A percentile compares a stretch with the other conserved stretches of the same genome.
phyloP scores from a whole-genome alignment of 1,140 invertebrate genomes.

The Contarinia nasturtii region DNA sequence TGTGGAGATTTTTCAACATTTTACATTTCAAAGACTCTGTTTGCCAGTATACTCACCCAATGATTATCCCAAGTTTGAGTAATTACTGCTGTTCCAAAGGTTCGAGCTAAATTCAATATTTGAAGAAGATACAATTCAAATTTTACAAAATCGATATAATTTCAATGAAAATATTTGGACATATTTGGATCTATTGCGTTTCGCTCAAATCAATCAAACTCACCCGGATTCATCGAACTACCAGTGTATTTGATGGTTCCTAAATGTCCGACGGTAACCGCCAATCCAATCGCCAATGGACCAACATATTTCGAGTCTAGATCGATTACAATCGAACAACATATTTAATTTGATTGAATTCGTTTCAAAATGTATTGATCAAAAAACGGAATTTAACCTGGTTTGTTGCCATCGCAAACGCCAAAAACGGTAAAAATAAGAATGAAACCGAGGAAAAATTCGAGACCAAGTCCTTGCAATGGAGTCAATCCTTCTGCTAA shows the following conservation, averaged over 20 bases:
- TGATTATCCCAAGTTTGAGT: conserved; percentile 51
- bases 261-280: conserved; percentile 72
- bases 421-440: conserved; percentile 77
- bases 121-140: too few species aligned
- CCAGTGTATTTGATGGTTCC: conserved; percentile 70
- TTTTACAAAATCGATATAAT: too few species aligned
- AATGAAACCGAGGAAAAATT: conserved; percentile 78
- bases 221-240: conserved; percentile 79
- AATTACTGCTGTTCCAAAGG: conserved; percentile 68
- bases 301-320: conserved; percentile 49
- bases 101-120: conserved; percentile 49
- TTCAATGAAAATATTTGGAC: too few species aligned
- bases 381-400: too few species aligned
- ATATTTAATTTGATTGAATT: too few species aligned
- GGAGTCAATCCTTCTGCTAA: conserved; percentile 34
- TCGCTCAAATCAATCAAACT: too few species aligned
- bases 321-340: too few species aligned
- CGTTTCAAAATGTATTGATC: too few species aligned
- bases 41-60: conserved; percentile 35
- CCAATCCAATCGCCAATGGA: conserved; percentile 74
- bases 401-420: conserved; percentile 52
- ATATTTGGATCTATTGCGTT: too few species aligned
- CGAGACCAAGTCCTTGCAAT: conserved; percentile 68
- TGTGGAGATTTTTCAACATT: too few species aligned
- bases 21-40: too few species aligned